Evolutionary conservation across 1,140 invertebrate species (phyloP), one percentile per base, ranked within the genome.

Genomic region (Stratiolaelaps scimitus): DNA sequence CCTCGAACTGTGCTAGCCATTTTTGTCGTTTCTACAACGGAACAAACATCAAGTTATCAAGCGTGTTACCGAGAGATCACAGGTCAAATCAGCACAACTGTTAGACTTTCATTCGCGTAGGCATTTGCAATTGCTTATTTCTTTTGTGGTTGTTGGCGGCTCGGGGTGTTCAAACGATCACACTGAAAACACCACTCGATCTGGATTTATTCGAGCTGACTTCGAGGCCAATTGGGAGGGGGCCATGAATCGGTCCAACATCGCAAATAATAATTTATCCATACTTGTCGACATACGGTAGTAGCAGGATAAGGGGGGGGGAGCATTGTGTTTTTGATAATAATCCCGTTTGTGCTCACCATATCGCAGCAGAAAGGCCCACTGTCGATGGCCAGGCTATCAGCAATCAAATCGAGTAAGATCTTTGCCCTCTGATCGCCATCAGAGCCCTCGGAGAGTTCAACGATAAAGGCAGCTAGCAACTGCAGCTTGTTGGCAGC

Each of bases 1-100:
- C 53, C 10, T 60, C 53, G 20, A 60, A 60, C 53, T 60, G 26
- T 23, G 53, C 26, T 1, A 60, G 26, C 53, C 53, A 60, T 15
- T 60, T 60, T 23, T 60, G 53, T 19, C 53, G 53, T 23, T 60
- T 60, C 53, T 60, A 40, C 10, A 40, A 40, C 34, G 10, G 5
- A 40, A 40, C n/a, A n/a, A n/a, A n/a, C n/a, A n/a, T n/a, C n/a
- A n/a, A n/a, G n/a, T n/a, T n/a, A n/a, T n/a, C n/a, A n/a, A n/a
- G n/a, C n/a, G n/a, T n/a, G n/a, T n/a, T n/a, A n/a, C n/a, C n/a
- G n/a, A n/a, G n/a, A n/a, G n/a, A n/a, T n/a, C n/a, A n/a, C n/a
- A n/a, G n/a, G n/a, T n/a, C n/a, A n/a, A n/a, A n/a, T n/a, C n/a
- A 40, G 10, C 34, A 40, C 4, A 40, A 40, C 10, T 40, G 34